These are phyloP conservation scores for Prionailurus viverrinus DNA, from an alignment of 2,113 vertebrate species.

Conservation along the genomic window DNA sequence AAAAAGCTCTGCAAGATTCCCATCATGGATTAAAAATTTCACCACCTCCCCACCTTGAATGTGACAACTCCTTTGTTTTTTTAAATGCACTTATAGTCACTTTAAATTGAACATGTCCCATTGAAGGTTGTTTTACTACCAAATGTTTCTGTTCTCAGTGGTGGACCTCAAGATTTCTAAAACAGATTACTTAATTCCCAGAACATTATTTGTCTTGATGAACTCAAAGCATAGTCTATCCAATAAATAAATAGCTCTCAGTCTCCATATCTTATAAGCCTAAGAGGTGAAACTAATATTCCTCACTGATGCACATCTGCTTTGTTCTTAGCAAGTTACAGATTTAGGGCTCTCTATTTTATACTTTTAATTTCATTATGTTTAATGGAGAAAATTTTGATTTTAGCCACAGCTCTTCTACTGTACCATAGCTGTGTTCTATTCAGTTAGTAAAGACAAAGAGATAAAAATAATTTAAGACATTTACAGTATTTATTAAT, in stretches of 20 bases:
- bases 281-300: neutral
- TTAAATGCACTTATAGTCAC: neutral
- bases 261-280: neutral
- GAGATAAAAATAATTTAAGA: neutral
- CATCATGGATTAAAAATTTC: neutral
- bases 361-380: neutral
- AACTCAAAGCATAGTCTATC: neutral
- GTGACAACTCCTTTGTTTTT: neutral
- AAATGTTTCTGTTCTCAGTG: neutral
- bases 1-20: neutral
- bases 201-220: neutral
- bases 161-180: neutral
- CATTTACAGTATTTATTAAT: neutral
- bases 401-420: neutral
- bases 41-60: neutral
- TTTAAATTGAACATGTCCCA: neutral
- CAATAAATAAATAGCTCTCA: neutral
- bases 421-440: neutral
- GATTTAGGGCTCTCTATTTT: neutral
- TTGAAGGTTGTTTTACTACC: neutral
- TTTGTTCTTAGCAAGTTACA: neutral
- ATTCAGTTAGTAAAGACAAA: neutral
- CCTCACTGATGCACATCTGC: neutral
- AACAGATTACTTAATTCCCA: neutral
- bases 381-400: conserved; percentile 33